These are phyloP conservation scores for Rhagoletis pomonella DNA, from an alignment of 1,140 invertebrate genomes.

Conservation along the genomic window DNA sequence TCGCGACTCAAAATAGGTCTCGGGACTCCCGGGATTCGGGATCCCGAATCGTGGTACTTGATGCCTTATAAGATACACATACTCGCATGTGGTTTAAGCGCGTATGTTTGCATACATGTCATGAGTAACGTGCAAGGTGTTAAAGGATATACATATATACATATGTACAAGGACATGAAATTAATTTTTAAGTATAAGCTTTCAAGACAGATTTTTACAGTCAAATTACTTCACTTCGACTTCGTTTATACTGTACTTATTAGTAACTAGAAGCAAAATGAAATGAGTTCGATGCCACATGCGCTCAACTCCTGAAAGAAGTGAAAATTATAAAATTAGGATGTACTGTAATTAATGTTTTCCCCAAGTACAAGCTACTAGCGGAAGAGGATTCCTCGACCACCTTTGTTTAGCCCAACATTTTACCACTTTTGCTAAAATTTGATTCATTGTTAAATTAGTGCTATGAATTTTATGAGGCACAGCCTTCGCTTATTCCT, in stretches of 20 bases:
- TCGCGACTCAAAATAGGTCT: too few species aligned
- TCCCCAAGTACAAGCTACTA: neutral
- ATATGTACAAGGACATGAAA: constrained; percentile 46
- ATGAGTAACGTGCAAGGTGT: neutral
- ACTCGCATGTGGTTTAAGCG: neutral
- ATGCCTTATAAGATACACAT: too few species aligned
- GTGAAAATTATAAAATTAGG: constrained; percentile 15
- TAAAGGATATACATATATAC: neutral
- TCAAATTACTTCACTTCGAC: neutral
- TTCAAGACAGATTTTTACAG: neutral
- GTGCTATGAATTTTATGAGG: constrained; percentile 53
- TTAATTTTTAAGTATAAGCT: constrained; percentile 56
- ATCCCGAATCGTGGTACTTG: too few species aligned
- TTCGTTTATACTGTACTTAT: neutral
- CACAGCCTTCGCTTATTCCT: constrained; percentile 33
- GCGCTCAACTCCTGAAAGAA: neutral
- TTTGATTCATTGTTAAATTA: constrained; percentile 54
- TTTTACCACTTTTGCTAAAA: constrained; percentile 29
- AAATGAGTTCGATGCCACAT: neutral
- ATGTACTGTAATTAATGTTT: neutral
- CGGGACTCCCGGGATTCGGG: too few species aligned
- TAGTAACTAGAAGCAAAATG: neutral
- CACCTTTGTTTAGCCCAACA: neutral
- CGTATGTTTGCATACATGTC: constrained; percentile 36
- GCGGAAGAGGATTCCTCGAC: neutral